Conservation (phyloP, 1,140 invertebrate genomes). For the Zaprionus capensis region DNA sequence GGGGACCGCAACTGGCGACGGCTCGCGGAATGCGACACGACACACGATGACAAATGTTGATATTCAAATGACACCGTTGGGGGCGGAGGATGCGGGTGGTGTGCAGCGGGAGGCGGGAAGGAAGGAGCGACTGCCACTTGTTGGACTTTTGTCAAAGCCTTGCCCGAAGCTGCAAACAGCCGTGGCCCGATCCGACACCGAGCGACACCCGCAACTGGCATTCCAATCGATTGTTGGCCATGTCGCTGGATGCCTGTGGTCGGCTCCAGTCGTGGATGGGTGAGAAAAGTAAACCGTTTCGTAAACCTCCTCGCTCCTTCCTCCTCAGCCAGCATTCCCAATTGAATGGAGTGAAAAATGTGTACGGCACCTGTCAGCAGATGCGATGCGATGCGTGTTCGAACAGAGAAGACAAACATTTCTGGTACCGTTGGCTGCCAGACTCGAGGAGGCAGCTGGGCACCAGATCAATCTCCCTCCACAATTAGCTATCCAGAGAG, state of each 20-base stretch:
- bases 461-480: conserved; percentile 50
- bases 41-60: conserved; percentile 81
- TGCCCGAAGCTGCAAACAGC: conserved; percentile 9
- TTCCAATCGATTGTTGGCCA: conserved; percentile 75
- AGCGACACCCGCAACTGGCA: conserved; percentile 64
- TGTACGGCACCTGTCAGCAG: conserved; percentile 68
- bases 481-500: conserved; percentile 28
- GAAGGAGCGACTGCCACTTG: conserved; percentile 32
- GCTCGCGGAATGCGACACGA: conserved; percentile 70
- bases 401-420: conserved; percentile 29
- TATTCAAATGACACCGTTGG: conserved; percentile 77
- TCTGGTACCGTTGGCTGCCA: conserved; percentile 48
- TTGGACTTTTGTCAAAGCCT: conserved; percentile 56
- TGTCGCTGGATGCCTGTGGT: conserved; percentile 60
- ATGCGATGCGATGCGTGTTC: conserved; percentile 45
- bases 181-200: conserved; percentile 12
- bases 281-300: conserved; percentile 76
- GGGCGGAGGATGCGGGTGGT: conserved; percentile 45
- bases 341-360: conserved; percentile 67
- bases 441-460: conserved; percentile 20
- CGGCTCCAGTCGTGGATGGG: conserved; percentile 39
- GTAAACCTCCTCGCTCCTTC: conserved; percentile 13
- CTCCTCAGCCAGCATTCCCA: conserved; percentile 24
- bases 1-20: conserved; percentile 48
- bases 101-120: not conserved